Evolutionary conservation across 2,113 vertebrate species (phyloP), one percentile per base, ranked within the genome.

Genomic region (Aphelocoma coerulescens): DNA sequence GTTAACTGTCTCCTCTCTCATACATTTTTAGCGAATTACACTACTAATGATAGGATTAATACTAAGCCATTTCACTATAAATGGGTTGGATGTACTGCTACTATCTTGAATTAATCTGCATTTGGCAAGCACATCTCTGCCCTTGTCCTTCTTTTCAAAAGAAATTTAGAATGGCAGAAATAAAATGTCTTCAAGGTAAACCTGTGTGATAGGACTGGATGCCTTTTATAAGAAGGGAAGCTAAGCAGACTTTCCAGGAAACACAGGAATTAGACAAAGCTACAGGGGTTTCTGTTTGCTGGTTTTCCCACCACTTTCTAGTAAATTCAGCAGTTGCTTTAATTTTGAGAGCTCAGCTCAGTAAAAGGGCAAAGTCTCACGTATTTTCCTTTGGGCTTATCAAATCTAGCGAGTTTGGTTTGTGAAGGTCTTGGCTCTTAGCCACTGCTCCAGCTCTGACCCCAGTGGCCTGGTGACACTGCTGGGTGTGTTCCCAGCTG

Each of bases 401-500:
- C 46, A 69, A 35, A 67, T 10, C 16, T 6, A 33, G 18, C 5
- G 30, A 37, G 35, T 44, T 61, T 51, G 35, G 18, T 84, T 61
- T 48, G 16, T 72, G 52, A 80, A 55, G 27, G 15, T 6, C 16
- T 39, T 37, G 4, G 10, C 52, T 77, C 10, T 28, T 32, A 16
- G 21, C n/a, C n/a, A 10, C 24, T 28, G 58, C 54, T 79, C 58
- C 17, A 37, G 37, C 48, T 74, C 4, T 1, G 37, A 30, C 41
- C 26, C 22, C 27, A 4, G 28, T 20, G 65, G 30, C 17, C 32
- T 27, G n/a, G 27, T 4, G 21, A 52, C 49, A 18, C 5, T 10
- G 16, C 21, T 39, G 22, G n/a, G 4, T 0, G 0, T 9, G 16
- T 4, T 6, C 16, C 19, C 44, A 32, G 11, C 9, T 1, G 0